Percentiles rank a stretch among this genome's conserved stretches.
Evolutionary conservation across 2,888 invertebrate genomes (phyloP).

Genomic region (Arge pagana): DNA sequence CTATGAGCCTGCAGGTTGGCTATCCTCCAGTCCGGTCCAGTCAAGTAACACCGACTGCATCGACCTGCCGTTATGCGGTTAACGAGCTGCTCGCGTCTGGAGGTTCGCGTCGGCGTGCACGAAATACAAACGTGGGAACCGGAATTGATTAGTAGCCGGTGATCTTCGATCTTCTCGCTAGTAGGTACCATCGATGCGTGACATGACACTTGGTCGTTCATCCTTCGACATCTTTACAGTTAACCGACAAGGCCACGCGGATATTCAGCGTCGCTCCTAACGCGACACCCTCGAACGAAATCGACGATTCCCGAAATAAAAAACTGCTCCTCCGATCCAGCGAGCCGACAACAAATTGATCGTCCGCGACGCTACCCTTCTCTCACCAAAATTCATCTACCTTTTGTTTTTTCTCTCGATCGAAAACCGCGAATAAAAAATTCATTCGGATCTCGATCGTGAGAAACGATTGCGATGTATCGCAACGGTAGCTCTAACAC

Average conservation of each 20-base stretch:
- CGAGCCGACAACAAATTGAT: too few species aligned
- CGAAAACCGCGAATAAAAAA: too few species aligned
- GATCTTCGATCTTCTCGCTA: slow-evolving; percentile 24
- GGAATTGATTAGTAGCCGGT: slow-evolving; percentile 50
- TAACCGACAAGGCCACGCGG: slow-evolving; percentile 19
- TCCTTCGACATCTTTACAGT: slow-evolving; percentile 11
- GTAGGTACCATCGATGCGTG: slow-evolving; percentile 9
- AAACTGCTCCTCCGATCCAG: too few species aligned
- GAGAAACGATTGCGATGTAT: too few species aligned
- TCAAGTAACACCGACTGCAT: slow-evolving; percentile 28
- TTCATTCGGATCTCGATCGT: too few species aligned
- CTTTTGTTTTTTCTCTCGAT: slow-evolving; percentile 30
- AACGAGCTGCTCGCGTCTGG: slow-evolving; percentile 54
- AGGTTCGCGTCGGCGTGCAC: slow-evolving; percentile 54
- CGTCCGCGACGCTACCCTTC: too few species aligned
- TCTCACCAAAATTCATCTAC: too few species aligned
- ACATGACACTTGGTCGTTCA: slow-evolving; percentile 10
- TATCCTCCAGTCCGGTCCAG: slow-evolving; percentile 18
- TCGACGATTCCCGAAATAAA: too few species aligned
- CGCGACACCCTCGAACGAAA: too few species aligned
- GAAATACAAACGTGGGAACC: slow-evolving; percentile 60
- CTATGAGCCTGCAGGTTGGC: slow-evolving; percentile 21
- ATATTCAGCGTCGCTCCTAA: too few species aligned
- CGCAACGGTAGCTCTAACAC: too few species aligned
- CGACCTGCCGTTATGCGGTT: slow-evolving; percentile 58